phyloP scores from a whole-genome alignment of 2,797 vertebrate species.

The Smutsia temminckii region DNA sequence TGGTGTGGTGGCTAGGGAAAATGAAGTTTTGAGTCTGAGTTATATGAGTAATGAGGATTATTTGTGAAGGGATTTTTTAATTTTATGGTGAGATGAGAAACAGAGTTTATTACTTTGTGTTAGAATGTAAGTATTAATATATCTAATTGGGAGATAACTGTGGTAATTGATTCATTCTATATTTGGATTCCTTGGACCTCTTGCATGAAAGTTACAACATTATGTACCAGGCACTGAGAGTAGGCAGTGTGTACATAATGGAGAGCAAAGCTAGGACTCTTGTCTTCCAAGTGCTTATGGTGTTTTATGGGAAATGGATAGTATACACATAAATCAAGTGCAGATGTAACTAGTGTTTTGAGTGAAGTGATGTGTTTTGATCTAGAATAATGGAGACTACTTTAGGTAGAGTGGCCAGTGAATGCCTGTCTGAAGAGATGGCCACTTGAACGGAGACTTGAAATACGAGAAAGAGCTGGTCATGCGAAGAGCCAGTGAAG shows the following conservation, averaged over 20 bases:
- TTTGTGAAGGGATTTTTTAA: not conserved
- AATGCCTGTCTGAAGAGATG: not conserved
- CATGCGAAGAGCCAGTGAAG: not conserved
- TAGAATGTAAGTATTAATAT: not conserved
- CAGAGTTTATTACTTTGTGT: not conserved
- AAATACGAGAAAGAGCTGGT: not conserved
- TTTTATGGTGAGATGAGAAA: not conserved
- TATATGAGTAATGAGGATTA: not conserved
- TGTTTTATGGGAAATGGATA: not conserved
- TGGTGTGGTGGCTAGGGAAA: not conserved
- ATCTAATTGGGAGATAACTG: not conserved
- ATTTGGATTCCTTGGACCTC: not conserved
- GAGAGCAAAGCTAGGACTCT: not conserved
- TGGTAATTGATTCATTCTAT: not conserved
- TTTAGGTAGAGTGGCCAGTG: not conserved
- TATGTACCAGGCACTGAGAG: not conserved
- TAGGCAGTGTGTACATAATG: not conserved
- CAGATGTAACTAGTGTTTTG: not conserved
- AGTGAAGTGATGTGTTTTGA: conserved; percentile 6
- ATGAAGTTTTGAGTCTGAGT: not conserved
- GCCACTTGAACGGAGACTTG: not conserved
- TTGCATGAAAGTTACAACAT: not conserved
- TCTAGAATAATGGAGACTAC: not conserved
- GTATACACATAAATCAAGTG: not conserved
- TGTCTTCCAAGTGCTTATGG: not conserved